A percentile compares a stretch with the other conserved stretches of the same genome.
phyloP scores from a whole-genome alignment of 1,140 invertebrate species.

The Stegodyphus mimosarum region DNA sequence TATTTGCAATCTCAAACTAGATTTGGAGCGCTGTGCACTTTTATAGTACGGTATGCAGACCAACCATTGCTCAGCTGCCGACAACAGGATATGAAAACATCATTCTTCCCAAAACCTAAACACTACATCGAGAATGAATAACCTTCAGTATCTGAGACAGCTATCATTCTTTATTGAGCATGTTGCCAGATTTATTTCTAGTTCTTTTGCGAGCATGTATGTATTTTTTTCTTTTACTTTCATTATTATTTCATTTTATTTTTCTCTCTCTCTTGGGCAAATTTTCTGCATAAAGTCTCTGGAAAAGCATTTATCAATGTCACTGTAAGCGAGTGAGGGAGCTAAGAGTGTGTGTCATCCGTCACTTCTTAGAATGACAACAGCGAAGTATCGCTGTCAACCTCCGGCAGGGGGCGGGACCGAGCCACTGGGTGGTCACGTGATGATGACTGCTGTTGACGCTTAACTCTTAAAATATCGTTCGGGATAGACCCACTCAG shows the following conservation, averaged over 20 bases:
- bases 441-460: slow-evolving; percentile 7
- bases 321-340: neutral
- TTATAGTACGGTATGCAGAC: too few relatives aligned
- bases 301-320: slow-evolving; percentile 4
- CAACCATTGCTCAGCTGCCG: too few relatives aligned
- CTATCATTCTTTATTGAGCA: neutral
- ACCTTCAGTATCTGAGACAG: neutral
- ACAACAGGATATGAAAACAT: too few relatives aligned
- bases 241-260: neutral
- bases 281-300: slow-evolving; percentile 18
- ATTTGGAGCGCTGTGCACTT: too few relatives aligned
- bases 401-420: slow-evolving; percentile 7
- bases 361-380: slow-evolving; percentile 8
- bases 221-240: too few relatives aligned
- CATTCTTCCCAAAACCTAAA: too few relatives aligned
- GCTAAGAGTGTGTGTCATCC: slow-evolving; percentile 3
- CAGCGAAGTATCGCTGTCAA: slow-evolving; percentile 9
- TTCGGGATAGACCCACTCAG: neutral
- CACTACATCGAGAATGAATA: too few relatives aligned
- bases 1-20: too few relatives aligned
- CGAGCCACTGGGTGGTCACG: slow-evolving; percentile 6
- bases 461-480: slow-evolving; percentile 3
- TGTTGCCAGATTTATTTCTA: too few relatives aligned
- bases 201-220: too few relatives aligned
- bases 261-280: neutral